Evolutionary conservation across 2,888 invertebrate species (phyloP), one percentile per base, ranked within the genome.

Genomic region (Trichopoda pennipes): DNA sequence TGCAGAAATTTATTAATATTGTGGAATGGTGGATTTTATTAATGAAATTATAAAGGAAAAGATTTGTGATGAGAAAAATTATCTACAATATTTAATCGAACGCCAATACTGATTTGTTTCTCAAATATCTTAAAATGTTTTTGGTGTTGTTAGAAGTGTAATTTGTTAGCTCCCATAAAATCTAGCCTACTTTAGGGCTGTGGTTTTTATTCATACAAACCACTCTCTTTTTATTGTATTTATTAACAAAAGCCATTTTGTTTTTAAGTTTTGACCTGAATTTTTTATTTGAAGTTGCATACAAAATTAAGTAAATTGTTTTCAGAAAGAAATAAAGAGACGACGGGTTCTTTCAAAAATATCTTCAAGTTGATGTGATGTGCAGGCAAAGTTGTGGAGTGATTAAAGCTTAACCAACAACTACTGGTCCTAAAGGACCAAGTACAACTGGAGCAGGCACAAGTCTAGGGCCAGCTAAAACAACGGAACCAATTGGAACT

Each of bases 231-330:
- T n/a, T 28, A 28, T 4, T 3, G 0, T 14, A 4, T 35, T 35
- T 32, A 28, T 0, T 49, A 56, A 32, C 19, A 47, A 49, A 60
- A 49, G n/a, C 16, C 2, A 3, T 80, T 81, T 76, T 76, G n/a
- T 63, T 84, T 76, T 74, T 83, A 84, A 80, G 70, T 75, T 72
- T 87, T 87, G 69, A 88, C 47, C 53, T 86, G 42, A 53, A 88
- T 76, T 1, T 28, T 68, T 68, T 87, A 87, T n/a, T 85, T 85
- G 42, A 76, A 76, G 76, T 72, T 76, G 76, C 72, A 75, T 77
- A 76, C 81, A 77, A 78, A 78, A 61, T 58, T 74, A 68, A 53
- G 58, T 58, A 63, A 44, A 35, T 44, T 70, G 44, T 56, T 56
- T 55, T 56, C 49, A 70, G 58, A 49, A 64, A 44, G 42, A 66